Conservation (phyloP, 2,888 invertebrate species). For the Colletes collaris region DNA sequence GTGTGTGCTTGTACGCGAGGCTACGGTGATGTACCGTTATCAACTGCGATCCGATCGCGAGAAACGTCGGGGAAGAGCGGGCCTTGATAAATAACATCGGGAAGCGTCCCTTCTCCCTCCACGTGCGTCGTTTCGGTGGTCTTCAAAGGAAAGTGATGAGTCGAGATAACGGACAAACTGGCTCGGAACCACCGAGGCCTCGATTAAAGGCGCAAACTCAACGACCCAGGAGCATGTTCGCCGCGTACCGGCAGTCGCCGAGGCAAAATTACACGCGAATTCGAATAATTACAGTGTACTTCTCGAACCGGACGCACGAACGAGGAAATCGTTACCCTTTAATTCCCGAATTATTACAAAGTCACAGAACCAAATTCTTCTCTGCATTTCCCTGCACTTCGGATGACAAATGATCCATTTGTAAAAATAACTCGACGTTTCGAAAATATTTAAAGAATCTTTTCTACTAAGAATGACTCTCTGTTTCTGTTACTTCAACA, state of each 20-base stretch:
- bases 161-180: constrained; percentile 60
- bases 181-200: constrained; percentile 44
- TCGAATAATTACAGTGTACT: no score
- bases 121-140: constrained; percentile 62
- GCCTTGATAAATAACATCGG: constrained; percentile 65
- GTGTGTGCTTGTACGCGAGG: constrained; percentile 40
- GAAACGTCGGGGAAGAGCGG: constrained; percentile 51
- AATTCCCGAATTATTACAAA: no score
- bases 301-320: no score
- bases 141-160: constrained; percentile 72
- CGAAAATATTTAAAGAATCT: no score
- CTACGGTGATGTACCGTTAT: constrained; percentile 66
- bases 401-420: no score
- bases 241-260: background rate
- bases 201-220: constrained; percentile 50
- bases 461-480: no score
- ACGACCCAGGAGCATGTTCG: constrained; percentile 11
- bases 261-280: no score
- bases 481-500: no score
- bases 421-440: no score
- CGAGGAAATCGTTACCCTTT: no score
- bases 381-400: no score
- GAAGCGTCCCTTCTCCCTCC: constrained; percentile 27
- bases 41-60: constrained; percentile 63
- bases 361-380: no score